These are phyloP conservation scores for Trissoscelio sp. DNA, from an alignment of 2,888 invertebrate genomes.

Conservation along the genomic window DNA sequence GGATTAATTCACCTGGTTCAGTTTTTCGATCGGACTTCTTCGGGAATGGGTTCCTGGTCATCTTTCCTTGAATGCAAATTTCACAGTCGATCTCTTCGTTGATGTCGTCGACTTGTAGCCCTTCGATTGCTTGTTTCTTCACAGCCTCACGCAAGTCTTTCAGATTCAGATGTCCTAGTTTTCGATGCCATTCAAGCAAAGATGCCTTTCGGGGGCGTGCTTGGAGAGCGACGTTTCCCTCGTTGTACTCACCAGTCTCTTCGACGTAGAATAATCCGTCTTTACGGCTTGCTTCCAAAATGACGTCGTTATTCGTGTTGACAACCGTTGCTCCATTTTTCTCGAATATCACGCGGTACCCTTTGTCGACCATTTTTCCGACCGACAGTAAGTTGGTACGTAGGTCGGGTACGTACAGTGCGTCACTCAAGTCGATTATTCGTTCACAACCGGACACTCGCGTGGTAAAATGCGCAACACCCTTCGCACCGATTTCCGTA, in stretches of 20 bases:
- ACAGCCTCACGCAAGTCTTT: conserved; percentile 17
- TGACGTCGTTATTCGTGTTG: background rate
- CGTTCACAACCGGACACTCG: background rate
- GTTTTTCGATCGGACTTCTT: conserved; percentile 48
- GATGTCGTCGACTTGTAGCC: conserved; percentile 8
- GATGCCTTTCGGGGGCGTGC: background rate
- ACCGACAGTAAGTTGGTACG: conserved; percentile 30
- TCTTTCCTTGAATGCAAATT: conserved; percentile 60
- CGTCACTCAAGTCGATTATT: conserved; percentile 11
- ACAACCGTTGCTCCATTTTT: conserved; percentile 9
- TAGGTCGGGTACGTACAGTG: conserved; percentile 37
- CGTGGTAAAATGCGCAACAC: conserved; percentile 26
- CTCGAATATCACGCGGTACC: conserved; percentile 15
- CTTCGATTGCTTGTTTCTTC: conserved; percentile 2
- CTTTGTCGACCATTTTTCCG: conserved; percentile 34
- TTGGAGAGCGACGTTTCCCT: background rate
- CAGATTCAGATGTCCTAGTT: conserved; percentile 24
- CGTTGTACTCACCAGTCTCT: background rate
- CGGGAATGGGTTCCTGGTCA: conserved; percentile 63
- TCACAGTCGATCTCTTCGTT: conserved; percentile 55
- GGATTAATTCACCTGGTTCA: conserved; percentile 68
- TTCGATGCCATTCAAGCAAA: conserved; percentile 8
- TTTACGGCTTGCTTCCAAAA: background rate
- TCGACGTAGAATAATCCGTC: conserved; percentile 10
- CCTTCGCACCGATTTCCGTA: conserved; percentile 24